These are phyloP conservation scores for Phoxinus dragarum DNA, from an alignment of 2,797 vertebrate species.

Conservation along the genomic window DNA sequence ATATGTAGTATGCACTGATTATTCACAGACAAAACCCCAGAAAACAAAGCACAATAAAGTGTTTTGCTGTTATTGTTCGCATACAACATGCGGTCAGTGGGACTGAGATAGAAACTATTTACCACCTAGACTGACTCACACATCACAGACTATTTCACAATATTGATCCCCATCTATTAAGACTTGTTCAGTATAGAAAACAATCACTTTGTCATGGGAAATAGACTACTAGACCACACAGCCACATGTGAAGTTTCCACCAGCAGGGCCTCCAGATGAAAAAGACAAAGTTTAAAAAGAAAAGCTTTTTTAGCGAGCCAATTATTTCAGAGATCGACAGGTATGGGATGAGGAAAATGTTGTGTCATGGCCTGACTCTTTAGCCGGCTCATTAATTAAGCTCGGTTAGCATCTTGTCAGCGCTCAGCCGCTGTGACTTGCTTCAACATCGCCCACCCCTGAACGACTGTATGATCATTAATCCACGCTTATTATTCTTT, in stretches of 20 bases:
- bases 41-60: slow-evolving; percentile 2
- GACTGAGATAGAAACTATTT: background rate
- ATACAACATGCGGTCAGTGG: background rate
- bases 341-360: slow-evolving; percentile 50
- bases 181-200: background rate
- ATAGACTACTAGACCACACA: background rate
- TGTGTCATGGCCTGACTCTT: slow-evolving; percentile 45
- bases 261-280: background rate
- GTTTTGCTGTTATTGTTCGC: background rate
- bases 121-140: background rate
- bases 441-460: slow-evolving; percentile 34
- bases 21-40: background rate
- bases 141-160: background rate
- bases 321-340: slow-evolving; percentile 44
- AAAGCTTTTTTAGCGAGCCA: slow-evolving; percentile 33
- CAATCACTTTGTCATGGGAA: background rate
- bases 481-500: slow-evolving; percentile 17
- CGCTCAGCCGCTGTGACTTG: slow-evolving; percentile 22
- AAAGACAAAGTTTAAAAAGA: slow-evolving; percentile 14
- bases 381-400: slow-evolving; percentile 53
- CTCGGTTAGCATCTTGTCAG: slow-evolving; percentile 32
- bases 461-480: slow-evolving; percentile 42
- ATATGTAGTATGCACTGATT: background rate
- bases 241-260: background rate
- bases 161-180: background rate